A percentile compares a stretch with the other conserved stretches of the same genome.
Evolutionary conservation across 2,888 invertebrate species (phyloP).

Genomic region (Acanthosepion lycidas): DNA sequence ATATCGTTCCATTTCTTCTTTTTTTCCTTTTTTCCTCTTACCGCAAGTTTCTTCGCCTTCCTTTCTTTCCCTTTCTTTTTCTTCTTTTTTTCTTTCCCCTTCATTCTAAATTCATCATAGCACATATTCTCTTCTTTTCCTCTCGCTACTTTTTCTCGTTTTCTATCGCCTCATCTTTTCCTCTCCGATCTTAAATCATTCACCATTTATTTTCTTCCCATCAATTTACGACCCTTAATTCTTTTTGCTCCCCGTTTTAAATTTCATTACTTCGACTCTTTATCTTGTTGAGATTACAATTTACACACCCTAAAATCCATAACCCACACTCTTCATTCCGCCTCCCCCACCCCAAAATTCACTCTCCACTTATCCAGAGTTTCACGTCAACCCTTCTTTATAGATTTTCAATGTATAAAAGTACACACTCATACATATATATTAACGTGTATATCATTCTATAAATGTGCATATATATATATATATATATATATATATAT

Average conservation of each 20-base stretch:
- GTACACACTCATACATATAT: background rate
- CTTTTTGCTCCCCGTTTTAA: conserved; percentile 1
- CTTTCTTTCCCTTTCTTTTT: background rate
- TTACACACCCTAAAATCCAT: background rate
- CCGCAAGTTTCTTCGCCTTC: too few species aligned
- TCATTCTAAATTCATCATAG: background rate
- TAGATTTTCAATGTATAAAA: background rate
- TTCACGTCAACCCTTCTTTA: background rate
- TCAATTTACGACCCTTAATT: conserved; percentile 16
- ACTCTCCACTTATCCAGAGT: background rate
- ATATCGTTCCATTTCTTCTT: too few species aligned
- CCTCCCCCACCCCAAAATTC: background rate
- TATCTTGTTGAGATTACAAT: background rate
- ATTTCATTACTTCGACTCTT: background rate
- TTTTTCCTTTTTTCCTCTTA: too few species aligned
- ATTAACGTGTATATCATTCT: background rate
- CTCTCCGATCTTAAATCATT: background rate
- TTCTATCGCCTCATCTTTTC: background rate
- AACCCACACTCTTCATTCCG: background rate
- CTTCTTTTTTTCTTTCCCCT: background rate
- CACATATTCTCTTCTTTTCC: background rate
- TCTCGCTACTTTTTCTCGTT: background rate
- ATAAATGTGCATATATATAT: background rate
- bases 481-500: background rate
- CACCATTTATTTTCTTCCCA: conserved; percentile 33